A percentile compares a stretch with the other conserved stretches of the same genome.
Conservation (phyloP, 2,888 invertebrate species). For the Doris montereyensis region DNA sequence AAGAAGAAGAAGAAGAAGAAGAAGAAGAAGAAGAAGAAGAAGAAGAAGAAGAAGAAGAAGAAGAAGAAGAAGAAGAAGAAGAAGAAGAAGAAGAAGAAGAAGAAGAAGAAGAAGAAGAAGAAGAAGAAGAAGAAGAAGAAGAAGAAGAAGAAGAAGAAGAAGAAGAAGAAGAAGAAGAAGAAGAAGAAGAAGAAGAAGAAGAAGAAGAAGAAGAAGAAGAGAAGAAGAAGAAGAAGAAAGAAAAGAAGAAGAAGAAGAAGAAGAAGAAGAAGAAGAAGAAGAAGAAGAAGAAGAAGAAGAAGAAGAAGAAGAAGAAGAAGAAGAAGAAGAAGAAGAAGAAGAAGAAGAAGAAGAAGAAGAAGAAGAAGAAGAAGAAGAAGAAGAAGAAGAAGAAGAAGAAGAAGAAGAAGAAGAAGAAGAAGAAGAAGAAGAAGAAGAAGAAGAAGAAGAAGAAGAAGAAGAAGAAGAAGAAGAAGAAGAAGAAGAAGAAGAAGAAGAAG, state of each 20-base stretch:
- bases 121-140: too few species aligned
- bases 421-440: neutral
- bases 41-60: too few species aligned
- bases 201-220: neutral
- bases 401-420: neutral
- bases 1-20: too few species aligned
- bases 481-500: neutral
- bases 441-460: neutral
- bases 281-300: neutral
- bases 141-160: too few species aligned
- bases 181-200: neutral
- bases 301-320: neutral
- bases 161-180: neutral
- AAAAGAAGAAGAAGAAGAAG: neutral
- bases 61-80: too few species aligned
- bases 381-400: neutral
- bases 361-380: neutral
- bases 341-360: neutral
- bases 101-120: too few species aligned
- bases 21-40: too few species aligned
- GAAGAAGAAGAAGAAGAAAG: conserved; percentile 4
- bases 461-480: neutral
- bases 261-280: neutral
- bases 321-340: neutral
- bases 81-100: too few species aligned